phyloP scores from a whole-genome alignment of 2,888 invertebrate genomes.

The Lottia scabra region DNA sequence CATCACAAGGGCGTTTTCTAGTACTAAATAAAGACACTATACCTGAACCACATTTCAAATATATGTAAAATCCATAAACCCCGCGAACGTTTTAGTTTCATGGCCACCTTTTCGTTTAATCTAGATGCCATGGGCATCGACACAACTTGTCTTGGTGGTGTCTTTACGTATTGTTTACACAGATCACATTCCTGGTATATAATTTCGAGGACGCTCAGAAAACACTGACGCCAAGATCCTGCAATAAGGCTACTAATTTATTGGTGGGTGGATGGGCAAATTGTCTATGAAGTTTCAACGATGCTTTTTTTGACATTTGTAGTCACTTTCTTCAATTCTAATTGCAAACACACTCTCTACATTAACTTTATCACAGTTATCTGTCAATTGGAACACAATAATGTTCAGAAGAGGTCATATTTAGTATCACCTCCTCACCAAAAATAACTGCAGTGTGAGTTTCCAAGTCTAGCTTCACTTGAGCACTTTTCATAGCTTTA shows the following conservation, averaged over 20 bases:
- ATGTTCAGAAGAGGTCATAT: conserved; percentile 19
- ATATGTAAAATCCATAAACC: conserved; percentile 20
- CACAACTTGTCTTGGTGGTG: conserved; percentile 22
- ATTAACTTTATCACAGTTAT: conserved; percentile 10
- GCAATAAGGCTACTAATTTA: neutral
- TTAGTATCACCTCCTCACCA: conserved; percentile 4
- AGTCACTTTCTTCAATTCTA: neutral
- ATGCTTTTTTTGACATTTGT: no score
- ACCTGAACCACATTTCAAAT: conserved; percentile 22
- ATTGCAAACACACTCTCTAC: conserved; percentile 12
- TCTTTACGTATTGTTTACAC: conserved; percentile 10
- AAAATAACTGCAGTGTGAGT: neutral
- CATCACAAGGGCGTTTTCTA: conserved; percentile 20
- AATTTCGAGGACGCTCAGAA: neutral
- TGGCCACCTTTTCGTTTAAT: conserved; percentile 15
- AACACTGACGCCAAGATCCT: conserved; percentile 7
- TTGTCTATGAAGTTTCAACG: conserved; percentile 15
- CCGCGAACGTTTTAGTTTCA: conserved; percentile 11
- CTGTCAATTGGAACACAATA: conserved; percentile 20
- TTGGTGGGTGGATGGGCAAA: conserved; percentile 17
- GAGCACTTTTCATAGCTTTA: conserved; percentile 8
- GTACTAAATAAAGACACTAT: conserved; percentile 18
- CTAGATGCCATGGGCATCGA: conserved; percentile 11
- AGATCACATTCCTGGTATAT: conserved; percentile 15
- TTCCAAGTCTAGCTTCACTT: neutral